Conservation (phyloP, 2,113 vertebrate genomes). For the Eulacestoma nigropectus region DNA sequence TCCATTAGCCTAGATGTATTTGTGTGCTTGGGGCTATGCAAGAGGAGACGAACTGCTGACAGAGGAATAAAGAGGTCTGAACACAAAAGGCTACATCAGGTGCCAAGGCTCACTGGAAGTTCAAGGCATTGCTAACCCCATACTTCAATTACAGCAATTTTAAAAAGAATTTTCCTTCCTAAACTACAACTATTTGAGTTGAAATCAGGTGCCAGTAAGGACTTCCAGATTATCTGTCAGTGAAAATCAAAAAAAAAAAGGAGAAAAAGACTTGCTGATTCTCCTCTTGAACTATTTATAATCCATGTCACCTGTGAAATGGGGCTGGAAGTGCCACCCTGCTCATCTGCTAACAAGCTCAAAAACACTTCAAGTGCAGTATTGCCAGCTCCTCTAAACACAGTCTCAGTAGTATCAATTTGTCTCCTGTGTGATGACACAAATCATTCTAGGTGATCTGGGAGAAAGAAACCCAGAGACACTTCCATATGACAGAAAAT, state of each 20-base stretch:
- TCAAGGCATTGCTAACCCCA: not conserved
- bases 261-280: not conserved
- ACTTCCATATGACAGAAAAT: not conserved
- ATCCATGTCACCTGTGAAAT: not conserved
- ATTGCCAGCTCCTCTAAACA: not conserved
- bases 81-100: not conserved
- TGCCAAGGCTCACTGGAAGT: not conserved
- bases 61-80: not conserved
- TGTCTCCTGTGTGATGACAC: not conserved
- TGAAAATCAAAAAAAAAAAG: not conserved
- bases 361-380: not conserved
- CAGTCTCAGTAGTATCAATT: not conserved
- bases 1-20: slow-evolving; percentile 11
- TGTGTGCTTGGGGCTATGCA: not conserved
- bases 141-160: not conserved
- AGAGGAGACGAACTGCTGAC: not conserved
- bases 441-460: not conserved
- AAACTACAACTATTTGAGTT: not conserved
- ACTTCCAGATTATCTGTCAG: not conserved
- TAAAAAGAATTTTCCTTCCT: not conserved
- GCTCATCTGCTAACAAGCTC: not conserved
- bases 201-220: not conserved
- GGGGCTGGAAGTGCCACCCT: not conserved
- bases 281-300: not conserved
- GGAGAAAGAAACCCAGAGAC: not conserved